Conservation (phyloP, 2,888 invertebrate genomes). For the Erebia epiphron region DNA sequence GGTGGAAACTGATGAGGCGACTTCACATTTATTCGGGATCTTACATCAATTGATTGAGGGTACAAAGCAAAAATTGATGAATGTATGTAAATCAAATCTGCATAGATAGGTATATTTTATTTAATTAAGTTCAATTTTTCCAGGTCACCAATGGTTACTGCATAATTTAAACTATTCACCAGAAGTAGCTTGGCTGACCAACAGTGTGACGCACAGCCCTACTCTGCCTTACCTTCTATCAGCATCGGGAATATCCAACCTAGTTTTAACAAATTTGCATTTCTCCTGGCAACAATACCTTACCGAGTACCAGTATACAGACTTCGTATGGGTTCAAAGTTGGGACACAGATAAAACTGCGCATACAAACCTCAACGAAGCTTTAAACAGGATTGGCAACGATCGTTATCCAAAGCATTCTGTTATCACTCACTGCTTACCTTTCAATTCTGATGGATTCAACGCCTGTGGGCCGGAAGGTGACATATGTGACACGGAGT, state of each 20-base stretch:
- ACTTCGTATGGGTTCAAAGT: slow-evolving; percentile 95
- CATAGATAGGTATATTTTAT: neutral
- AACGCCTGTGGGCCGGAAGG: slow-evolving; percentile 67
- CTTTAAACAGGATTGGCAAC: slow-evolving; percentile 59
- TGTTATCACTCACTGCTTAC: slow-evolving; percentile 64
- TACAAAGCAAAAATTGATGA: slow-evolving; percentile 50
- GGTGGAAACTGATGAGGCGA: slow-evolving; percentile 98
- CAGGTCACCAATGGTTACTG: slow-evolving; percentile 95
- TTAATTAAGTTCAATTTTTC: slow-evolving; percentile 44
- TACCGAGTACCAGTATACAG: slow-evolving; percentile 92
- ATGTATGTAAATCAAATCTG: neutral
- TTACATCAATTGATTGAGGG: slow-evolving; percentile 95
- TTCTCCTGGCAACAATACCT: slow-evolving; percentile 97
- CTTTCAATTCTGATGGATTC: slow-evolving; percentile 67
- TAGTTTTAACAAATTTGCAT: slow-evolving; percentile 95
- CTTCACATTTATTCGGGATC: slow-evolving; percentile 92
- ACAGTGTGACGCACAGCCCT: slow-evolving; percentile 97
- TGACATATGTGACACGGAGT: slow-evolving; percentile 56
- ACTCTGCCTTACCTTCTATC: slow-evolving; percentile 94
- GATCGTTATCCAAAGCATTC: slow-evolving; percentile 64
- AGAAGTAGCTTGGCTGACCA: slow-evolving; percentile 94
- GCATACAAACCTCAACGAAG: slow-evolving; percentile 58
- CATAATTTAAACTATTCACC: slow-evolving; percentile 91
- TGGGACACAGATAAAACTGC: slow-evolving; percentile 83
- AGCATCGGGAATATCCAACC: slow-evolving; percentile 89